These are phyloP conservation scores for Synergus laeviventris DNA, from an alignment of 2,888 invertebrate species.

Conservation along the genomic window DNA sequence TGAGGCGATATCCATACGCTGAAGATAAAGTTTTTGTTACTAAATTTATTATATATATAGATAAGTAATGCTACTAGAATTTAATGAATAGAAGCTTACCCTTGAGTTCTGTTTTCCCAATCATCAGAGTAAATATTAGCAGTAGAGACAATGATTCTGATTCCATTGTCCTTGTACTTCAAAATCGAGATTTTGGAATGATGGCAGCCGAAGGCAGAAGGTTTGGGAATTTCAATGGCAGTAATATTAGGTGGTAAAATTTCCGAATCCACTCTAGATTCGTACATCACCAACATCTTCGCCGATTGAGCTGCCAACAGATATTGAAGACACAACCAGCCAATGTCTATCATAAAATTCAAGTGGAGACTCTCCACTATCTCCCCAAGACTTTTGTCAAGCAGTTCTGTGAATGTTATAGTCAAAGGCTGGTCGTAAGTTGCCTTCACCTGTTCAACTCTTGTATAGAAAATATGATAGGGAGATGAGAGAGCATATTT, in stretches of 20 bases:
- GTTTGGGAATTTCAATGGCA: conserved; percentile 60
- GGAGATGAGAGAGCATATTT: conserved; percentile 84
- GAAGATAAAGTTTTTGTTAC: conserved; percentile 52
- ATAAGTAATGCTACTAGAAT: conserved; percentile 7
- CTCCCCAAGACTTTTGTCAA: conserved; percentile 86
- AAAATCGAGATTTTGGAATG: conserved; percentile 89
- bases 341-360: conserved; percentile 94
- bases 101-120: conserved; percentile 96
- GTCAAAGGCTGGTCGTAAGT: conserved; percentile 83
- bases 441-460: conserved; percentile 80
- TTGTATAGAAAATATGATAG: conserved; percentile 86
- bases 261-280: conserved; percentile 56
- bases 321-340: conserved; percentile 93
- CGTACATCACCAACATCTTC: conserved; percentile 65
- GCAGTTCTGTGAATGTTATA: conserved; percentile 86
- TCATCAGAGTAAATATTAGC: conserved; percentile 94
- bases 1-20: conserved; percentile 93
- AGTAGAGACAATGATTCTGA: conserved; percentile 92
- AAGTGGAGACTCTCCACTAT: conserved; percentile 88
- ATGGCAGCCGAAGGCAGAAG: conserved; percentile 66
- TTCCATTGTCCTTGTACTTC: conserved; percentile 87
- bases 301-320: conserved; percentile 85
- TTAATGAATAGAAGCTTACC: conserved; percentile 76
- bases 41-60: background rate
- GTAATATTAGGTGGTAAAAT: conserved; percentile 62